Conservation (phyloP, 2,797 vertebrate species). For the Lepidocolaptes lacrymiger region DNA sequence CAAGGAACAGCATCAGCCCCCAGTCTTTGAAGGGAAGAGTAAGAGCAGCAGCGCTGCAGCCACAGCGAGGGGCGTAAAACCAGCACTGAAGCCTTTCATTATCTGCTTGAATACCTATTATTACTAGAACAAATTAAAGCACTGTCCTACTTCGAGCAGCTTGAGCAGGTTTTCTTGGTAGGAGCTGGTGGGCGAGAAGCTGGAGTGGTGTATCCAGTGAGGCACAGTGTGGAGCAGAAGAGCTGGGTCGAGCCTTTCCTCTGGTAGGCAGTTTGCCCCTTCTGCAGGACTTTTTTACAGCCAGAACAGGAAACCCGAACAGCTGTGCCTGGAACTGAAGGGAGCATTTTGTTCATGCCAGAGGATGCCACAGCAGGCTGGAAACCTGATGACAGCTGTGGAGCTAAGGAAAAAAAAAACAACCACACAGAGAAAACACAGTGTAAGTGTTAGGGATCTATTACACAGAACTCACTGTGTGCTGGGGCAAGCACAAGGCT, state of each 20-base stretch:
- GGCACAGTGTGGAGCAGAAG: conserved; percentile 96
- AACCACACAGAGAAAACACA: conserved; percentile 41
- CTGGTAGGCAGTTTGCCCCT: conserved; percentile 97
- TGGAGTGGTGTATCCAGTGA: conserved; percentile 91
- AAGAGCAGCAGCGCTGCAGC: neutral
- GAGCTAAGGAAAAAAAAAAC: conserved; percentile 71
- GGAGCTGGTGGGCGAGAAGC: conserved; percentile 75
- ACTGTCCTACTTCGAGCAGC: conserved; percentile 90
- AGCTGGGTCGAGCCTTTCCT: conserved; percentile 93
- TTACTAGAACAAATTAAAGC: conserved; percentile 8
- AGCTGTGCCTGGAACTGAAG: conserved; percentile 77
- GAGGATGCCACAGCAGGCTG: conserved; percentile 79
- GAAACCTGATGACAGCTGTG: conserved; percentile 82
- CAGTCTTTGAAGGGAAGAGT: neutral
- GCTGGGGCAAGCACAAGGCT: neutral
- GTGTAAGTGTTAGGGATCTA: conserved; percentile 24
- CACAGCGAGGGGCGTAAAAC: neutral
- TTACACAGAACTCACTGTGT: neutral
- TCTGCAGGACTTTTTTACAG: conserved; percentile 92
- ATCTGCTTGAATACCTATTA: neutral
- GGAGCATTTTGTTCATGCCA: conserved; percentile 83
- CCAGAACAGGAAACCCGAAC: conserved; percentile 89
- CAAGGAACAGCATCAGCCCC: neutral
- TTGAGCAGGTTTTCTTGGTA: conserved; percentile 85
- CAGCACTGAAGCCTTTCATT: neutral